Conservation (phyloP, 1,140 invertebrate species). For the Augochlora pura region DNA sequence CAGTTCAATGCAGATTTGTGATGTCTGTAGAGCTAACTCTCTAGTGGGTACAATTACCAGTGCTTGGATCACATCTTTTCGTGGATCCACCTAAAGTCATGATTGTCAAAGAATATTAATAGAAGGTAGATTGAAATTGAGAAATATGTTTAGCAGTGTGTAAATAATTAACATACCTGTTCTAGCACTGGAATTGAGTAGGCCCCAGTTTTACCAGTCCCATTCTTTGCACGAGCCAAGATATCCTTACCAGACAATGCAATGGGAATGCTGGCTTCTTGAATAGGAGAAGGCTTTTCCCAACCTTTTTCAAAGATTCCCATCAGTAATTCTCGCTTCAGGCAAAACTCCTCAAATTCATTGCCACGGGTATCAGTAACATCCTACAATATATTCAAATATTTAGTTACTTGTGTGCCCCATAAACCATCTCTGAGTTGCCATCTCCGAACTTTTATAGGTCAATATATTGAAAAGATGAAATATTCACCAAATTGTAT, state of each 20-base stretch:
- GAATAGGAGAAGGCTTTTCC: slow-evolving; percentile 99
- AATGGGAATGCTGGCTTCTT: slow-evolving; percentile 99
- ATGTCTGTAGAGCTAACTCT: slow-evolving; percentile 99
- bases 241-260: slow-evolving; percentile 98
- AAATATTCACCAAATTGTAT: too few relatives aligned
- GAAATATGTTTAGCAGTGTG: neutral
- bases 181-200: slow-evolving; percentile 99
- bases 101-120: neutral
- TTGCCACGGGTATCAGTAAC: slow-evolving; percentile 99
- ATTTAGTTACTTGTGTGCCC: neutral
- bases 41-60: slow-evolving; percentile 99
- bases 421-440: too few relatives aligned
- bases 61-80: slow-evolving; percentile 96
- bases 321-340: slow-evolving; percentile 98
- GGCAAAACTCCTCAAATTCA: slow-evolving; percentile 99
- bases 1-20: slow-evolving; percentile 99
- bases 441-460: too few relatives aligned
- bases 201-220: slow-evolving; percentile 99
- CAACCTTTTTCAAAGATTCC: slow-evolving; percentile 99
- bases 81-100: slow-evolving; percentile 88
- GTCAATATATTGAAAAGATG: too few relatives aligned
- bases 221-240: slow-evolving; percentile 99
- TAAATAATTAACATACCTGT: slow-evolving; percentile 78
- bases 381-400: slow-evolving; percentile 85
- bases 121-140: slow-evolving; percentile 8